Base-by-base conservation (phyloP, 2,888 invertebrate genomes). In the Linyphia triangularis region DNA sequence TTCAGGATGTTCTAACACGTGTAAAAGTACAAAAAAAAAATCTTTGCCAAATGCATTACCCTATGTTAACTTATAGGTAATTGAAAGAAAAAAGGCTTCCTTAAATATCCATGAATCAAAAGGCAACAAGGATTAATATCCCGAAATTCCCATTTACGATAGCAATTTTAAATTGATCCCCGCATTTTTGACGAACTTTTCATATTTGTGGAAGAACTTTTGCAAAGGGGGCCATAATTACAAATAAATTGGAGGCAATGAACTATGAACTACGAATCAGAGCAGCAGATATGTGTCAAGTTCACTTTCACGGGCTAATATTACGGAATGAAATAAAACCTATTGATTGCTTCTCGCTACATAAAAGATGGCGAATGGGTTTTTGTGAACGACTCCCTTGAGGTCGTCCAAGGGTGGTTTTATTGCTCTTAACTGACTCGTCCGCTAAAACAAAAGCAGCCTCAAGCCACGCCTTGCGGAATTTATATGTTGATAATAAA, bases 401-500 rank as follows among this genome's bases (percentile, higher is more conserved):
- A 75, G 86, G 51, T 63, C 65, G 72, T 67, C 81, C 86, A 75
- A 75, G 81, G 86, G 73, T 59, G 73, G 73, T 88, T 88, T 88
- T 88, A 88, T 88, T 81, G 86, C 86, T 88, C 86, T 88, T 86
- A 86, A 86, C 85, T 86, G 79, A 86, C 85, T 86, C 79, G 10
- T 57, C 57, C 63, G 72, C 70, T 43, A 69, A 81, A 88, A 81
- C 81, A 88, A 82, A 88, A 59, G 65, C 67, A 37, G 65, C 51
- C 37, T 33, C 26, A 30, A 73, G 75, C 85, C 85, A 79, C 85
- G 85, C 85, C 79, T 86, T 65, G 51, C 30, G 67, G 86, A 88
- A 88, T 88, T 88, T 88, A 88, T 88, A 88, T 88, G 86, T 88
- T 88, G 86, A 88, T 88, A 88, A 88, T 88, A 88, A 88, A 88